A percentile compares a stretch with the other conserved stretches of the same genome.
Conservation (phyloP, 2,113 vertebrate species). For the Saguinus midas region DNA sequence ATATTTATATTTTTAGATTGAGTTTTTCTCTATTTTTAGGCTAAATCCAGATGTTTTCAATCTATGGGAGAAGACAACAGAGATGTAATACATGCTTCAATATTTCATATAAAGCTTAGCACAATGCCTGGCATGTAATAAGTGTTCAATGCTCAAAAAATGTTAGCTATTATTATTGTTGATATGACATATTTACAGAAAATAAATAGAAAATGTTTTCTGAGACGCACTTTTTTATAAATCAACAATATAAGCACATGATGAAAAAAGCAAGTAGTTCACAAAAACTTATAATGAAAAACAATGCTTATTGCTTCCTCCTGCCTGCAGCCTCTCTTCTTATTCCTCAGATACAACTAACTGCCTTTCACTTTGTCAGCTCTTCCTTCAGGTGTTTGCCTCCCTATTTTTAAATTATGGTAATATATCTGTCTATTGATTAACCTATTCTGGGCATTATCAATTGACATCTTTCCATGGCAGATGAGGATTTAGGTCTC, state of each 20-base stretch:
- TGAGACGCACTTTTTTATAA: not conserved
- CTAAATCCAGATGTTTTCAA: slow-evolving; percentile 77
- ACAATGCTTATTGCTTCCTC: not conserved
- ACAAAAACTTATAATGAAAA: not conserved
- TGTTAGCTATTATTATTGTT: slow-evolving; percentile 49
- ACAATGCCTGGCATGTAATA: slow-evolving; percentile 46
- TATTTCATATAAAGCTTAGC: slow-evolving; percentile 33
- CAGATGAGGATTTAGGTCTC: not conserved
- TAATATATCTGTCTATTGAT: not conserved
- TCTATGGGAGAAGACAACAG: slow-evolving; percentile 52
- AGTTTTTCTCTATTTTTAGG: slow-evolving; percentile 56
- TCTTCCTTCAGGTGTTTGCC: not conserved
- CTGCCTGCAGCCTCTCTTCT: rapidly evolving
- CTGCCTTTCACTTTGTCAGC: not conserved
- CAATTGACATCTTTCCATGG: not conserved
- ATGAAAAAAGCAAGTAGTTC: not conserved
- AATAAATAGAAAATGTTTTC: slow-evolving; percentile 48
- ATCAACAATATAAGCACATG: not conserved
- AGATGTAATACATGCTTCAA: slow-evolving; percentile 24
- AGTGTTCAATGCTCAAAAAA: slow-evolving; percentile 63
- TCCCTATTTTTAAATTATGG: not conserved
- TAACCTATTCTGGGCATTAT: not conserved
- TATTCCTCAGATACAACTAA: not conserved
- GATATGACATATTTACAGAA: slow-evolving; percentile 38
- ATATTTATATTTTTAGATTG: slow-evolving; percentile 49